Base-by-base conservation (phyloP, 2,888 invertebrate species). In the Lochmaea crataegi region DNA sequence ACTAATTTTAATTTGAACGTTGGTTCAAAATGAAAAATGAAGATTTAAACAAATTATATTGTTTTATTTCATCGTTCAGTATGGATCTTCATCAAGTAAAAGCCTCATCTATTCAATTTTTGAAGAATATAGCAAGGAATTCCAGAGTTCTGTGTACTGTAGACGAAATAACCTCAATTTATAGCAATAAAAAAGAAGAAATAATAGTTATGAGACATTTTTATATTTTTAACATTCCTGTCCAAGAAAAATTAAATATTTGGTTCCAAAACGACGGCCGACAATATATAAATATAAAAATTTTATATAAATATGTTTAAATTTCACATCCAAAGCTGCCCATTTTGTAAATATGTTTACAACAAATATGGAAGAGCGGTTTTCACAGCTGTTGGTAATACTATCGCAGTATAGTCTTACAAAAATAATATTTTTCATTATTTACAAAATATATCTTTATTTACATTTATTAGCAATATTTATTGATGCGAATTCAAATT, bases 361-460 rank as follows among this genome's bases (percentile, higher is more conserved):
- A 58, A 12, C 6, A 58, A 58, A 58, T 32, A 58, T 58, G 58
- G 58, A 58, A 58, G 58, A 58, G 58, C 58, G 26, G 32, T 58
- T 58, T 58, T 58, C 58, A 58, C 58, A 58, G 58, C 58, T 58
- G 32, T 58, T 14, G 58, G 32, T 58, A 58, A 58, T 58, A 58
- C 58, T 58, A 58, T 58, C 58, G 26, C 32, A 58, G 58, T 58
- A 58, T 16, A 58, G 14, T 58, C 26, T 58, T 58, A 58, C 26
- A 26, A 58, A 58, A 58, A 58, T 57, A 58, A 32, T 9, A 22
- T 12, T 26, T 11, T 57, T 57, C 22, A 22, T 26, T 58, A 26
- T 58, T 58, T 58, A 58, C 58, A 58, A 58, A 38, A 32, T n/a
- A 32, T 58, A 26, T 32, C 11, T n/a, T 58, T 57, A 57, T 26